Percentiles rank a stretch among this genome's conserved stretches.
phyloP scores from a whole-genome alignment of 1,140 invertebrate species.

The Musca vetustissima region DNA sequence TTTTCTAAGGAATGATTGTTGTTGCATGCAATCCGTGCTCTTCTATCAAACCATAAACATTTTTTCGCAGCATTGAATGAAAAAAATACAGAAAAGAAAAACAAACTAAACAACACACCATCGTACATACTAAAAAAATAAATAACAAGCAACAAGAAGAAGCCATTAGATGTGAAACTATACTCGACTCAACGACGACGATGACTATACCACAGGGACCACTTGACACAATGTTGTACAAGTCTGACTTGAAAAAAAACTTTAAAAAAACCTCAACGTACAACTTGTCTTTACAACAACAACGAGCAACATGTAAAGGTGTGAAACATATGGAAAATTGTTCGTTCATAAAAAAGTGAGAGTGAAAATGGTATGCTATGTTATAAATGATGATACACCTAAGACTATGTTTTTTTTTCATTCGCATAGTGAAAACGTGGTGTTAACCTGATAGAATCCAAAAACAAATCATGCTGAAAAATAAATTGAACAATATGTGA shows the following conservation, averaged over 20 bases:
- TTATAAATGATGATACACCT: no score
- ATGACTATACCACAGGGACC: slow-evolving; percentile 11
- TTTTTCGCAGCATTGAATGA: background rate
- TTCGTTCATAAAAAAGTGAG: no score
- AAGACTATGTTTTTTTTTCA: no score
- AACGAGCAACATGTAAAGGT: no score
- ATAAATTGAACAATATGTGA: no score
- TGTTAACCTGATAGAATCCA: no score
- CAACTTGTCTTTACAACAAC: background rate
- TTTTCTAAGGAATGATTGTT: background rate
- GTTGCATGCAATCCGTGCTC: slow-evolving; percentile 10
- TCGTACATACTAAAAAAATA: slow-evolving; percentile 10
- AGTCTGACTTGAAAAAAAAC: slow-evolving; percentile 7
- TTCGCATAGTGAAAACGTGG: no score
- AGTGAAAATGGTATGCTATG: no score
- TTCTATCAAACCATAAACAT: background rate
- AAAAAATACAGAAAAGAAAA: background rate
- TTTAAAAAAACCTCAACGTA: background rate
- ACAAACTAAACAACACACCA: slow-evolving; percentile 2
- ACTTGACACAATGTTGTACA: slow-evolving; percentile 22
- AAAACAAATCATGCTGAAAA: no score
- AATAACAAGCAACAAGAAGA: slow-evolving; percentile 15
- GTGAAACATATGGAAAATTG: no score
- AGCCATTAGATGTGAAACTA: background rate
- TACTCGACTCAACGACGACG: background rate